phyloP scores from a whole-genome alignment of 2,888 invertebrate genomes.

The Allolobophora icterica region DNA sequence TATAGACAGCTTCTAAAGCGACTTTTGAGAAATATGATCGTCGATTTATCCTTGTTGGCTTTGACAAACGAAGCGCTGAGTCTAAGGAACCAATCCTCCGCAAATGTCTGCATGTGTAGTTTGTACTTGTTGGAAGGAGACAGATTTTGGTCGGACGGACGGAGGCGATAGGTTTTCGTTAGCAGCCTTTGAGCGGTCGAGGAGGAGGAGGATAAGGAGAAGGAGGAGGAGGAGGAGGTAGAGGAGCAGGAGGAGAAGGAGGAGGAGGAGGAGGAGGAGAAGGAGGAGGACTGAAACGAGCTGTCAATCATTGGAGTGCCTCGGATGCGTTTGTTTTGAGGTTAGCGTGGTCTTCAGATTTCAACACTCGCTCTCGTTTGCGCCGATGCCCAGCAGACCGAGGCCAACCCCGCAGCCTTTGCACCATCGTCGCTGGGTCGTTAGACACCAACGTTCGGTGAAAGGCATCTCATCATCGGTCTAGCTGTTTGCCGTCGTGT shows the following conservation, averaged over 20 bases:
- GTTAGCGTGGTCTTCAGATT: conserved; percentile 11
- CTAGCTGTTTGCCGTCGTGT: too few relatives aligned
- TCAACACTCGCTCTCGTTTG: neutral
- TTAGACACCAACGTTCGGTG: neutral
- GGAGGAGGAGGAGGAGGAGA: neutral
- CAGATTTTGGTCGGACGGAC: neutral
- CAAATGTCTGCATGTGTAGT: neutral
- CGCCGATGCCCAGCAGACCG: neutral
- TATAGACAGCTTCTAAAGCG: neutral
- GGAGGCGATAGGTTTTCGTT: neutral
- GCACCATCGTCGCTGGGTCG: neutral
- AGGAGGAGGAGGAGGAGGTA: too few relatives aligned
- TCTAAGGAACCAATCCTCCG: neutral
- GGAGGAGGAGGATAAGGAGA: too few relatives aligned
- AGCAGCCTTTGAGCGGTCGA: neutral
- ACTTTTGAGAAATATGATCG: neutral
- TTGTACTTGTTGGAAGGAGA: neutral
- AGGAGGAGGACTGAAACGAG: neutral
- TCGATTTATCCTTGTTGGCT: neutral
- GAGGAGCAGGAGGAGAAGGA: too few relatives aligned
- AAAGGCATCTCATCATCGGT: neutral
- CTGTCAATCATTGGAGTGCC: neutral
- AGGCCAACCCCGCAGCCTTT: neutral
- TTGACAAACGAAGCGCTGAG: neutral
- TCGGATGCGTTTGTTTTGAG: neutral